Conservation (phyloP, 2,888 invertebrate species). For the Blastobasis lacticolella region DNA sequence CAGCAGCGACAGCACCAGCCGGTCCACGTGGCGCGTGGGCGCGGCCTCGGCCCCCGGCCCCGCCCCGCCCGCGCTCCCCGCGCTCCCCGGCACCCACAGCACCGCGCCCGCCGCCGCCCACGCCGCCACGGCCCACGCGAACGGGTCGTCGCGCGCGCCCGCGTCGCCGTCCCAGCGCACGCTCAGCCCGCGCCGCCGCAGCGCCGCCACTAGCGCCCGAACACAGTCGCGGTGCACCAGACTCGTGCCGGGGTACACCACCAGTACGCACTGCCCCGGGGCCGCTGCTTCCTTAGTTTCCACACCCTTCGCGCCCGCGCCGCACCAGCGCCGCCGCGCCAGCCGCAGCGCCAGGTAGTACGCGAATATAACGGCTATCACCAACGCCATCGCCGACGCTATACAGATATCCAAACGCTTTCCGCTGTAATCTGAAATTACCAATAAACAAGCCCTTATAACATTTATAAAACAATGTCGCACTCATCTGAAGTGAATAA, state of each 20-base stretch:
- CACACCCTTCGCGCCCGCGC: too few relatives aligned
- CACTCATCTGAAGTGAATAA: too few relatives aligned
- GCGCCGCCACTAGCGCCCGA: constrained; percentile 44
- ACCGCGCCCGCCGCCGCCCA: constrained; percentile 45
- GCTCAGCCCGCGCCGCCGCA: constrained; percentile 52
- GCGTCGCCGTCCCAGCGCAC: constrained; percentile 52
- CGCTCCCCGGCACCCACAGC: constrained; percentile 53
- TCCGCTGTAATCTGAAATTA: too few relatives aligned
- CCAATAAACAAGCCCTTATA: too few relatives aligned
- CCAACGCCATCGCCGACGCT: constrained; percentile 52
- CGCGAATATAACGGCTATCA: constrained; percentile 53
- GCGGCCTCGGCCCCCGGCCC: constrained; percentile 44
- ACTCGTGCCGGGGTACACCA: constrained; percentile 51
- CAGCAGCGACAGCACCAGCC: constrained; percentile 38
- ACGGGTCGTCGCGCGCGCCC: constrained; percentile 51
- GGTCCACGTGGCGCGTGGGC: constrained; percentile 44
- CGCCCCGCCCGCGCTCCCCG: constrained; percentile 49
- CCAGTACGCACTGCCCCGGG: constrained; percentile 17
- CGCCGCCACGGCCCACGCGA: constrained; percentile 54
- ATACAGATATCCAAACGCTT: constrained; percentile 56
- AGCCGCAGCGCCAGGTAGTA: constrained; percentile 50
- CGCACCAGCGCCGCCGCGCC: constrained; percentile 50
- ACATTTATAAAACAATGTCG: too few relatives aligned
- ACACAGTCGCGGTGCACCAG: constrained; percentile 59
- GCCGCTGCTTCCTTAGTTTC: too few relatives aligned